phyloP scores from a whole-genome alignment of 1,140 invertebrate species.

The Phenacoccus solenopsis region DNA sequence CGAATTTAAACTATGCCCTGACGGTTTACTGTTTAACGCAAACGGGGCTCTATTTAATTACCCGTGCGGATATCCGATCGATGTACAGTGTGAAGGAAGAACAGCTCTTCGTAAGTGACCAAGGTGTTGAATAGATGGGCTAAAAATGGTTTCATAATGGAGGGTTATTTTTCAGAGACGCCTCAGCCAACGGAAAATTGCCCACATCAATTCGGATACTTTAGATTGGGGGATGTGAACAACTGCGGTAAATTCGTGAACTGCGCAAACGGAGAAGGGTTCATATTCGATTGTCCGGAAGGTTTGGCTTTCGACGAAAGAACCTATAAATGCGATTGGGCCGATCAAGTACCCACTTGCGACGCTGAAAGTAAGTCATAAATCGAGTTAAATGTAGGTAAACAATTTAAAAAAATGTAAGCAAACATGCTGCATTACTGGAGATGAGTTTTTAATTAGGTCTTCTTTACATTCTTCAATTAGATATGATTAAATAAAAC shows the following conservation, averaged over 20 bases:
- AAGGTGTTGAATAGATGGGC: not conserved
- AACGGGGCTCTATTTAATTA: conserved; percentile 52
- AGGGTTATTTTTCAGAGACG: conserved; percentile 35
- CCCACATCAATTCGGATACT: conserved; percentile 74
- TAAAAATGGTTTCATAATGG: not conserved
- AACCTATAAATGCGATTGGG: conserved; percentile 72
- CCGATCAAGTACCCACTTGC: conserved; percentile 61
- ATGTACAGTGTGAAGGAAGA: conserved; percentile 59
- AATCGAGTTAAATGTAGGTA: too few relatives aligned
- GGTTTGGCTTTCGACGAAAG: conserved; percentile 70
- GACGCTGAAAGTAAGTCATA: conserved; percentile 53
- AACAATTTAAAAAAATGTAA: not conserved
- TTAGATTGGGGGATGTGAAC: conserved; percentile 49
- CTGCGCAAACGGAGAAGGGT: conserved; percentile 59
- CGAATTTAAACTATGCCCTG: conserved; percentile 65
- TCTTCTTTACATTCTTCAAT: not conserved
- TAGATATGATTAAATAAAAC: not conserved
- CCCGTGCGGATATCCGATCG: conserved; percentile 70
- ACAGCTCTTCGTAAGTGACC: conserved; percentile 51
- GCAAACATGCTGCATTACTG: too few relatives aligned
- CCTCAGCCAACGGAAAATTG: conserved; percentile 59
- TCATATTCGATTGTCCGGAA: conserved; percentile 57
- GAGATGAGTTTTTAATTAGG: too few relatives aligned
- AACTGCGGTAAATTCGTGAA: conserved; percentile 75
- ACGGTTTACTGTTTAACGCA: conserved; percentile 70